Evolutionary conservation across 2,113 vertebrate species (phyloP), one percentile per base, ranked within the genome.

Genomic region (Myrmecophaga tridactyla): DNA sequence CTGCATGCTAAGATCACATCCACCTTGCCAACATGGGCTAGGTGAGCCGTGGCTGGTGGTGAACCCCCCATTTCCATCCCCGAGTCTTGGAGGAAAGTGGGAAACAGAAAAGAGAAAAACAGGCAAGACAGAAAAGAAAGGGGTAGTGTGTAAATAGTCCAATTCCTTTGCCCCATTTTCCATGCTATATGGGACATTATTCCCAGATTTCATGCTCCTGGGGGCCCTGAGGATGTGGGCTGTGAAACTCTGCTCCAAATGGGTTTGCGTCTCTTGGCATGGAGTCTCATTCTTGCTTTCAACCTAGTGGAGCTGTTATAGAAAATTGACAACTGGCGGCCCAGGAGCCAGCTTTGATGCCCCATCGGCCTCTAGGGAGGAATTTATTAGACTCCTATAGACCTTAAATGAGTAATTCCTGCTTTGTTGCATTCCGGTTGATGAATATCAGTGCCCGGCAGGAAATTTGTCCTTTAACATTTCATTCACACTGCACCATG

Each of bases 111-210:
- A 36, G 65, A 72, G 15, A 60, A 34, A n/a, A 15, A 34, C 3
- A 6, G 29, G 14, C 12, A 5, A 82, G 14, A 39, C 3, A 25
- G 90, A 5, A 41, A 51, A 89, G 43, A 62, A 31, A 11, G 5
- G 25, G 7, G 29, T 0, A 1, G 7, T 0, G 6, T 17, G 34
- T 21, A 1, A 17, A 31, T 34, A 34, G 13, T 56, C 36, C 10
- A 25, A 18, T 13, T 15, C 41, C 60, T 62, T 67, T 9, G 27
- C 3, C 81, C 51, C 72, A 31, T 73, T 27, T 18, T n/a, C n/a
- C 41, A 25, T 58, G 20, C 17, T 46, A 18, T 25, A 9, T 63
- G 18, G 25, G 81, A 3, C 11, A 17, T 25, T 60, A 21, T 65
- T 48, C 53, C 39, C 25, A 34, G 48, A 39, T 53, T 29, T 43